Conservation (phyloP, 2,797 vertebrate genomes). For the Rhynchotus rufescens region DNA sequence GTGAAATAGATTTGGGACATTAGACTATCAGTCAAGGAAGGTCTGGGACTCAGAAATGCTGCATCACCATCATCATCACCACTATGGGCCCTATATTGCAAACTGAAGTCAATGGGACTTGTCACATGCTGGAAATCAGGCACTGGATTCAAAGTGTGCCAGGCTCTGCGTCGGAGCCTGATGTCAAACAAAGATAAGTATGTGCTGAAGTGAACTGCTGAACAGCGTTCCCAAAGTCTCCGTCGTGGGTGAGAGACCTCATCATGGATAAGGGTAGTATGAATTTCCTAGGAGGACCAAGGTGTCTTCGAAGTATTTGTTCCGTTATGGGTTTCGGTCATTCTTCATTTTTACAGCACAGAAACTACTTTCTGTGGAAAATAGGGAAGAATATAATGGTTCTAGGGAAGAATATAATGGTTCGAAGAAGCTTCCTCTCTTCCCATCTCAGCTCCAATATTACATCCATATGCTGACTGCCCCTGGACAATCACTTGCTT, state of each 20-base stretch:
- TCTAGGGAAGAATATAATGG: not conserved
- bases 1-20: not conserved
- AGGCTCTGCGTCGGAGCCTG: not conserved
- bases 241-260: not conserved
- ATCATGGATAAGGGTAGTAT: not conserved
- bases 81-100: not conserved
- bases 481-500: not conserved
- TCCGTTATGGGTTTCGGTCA: not conserved
- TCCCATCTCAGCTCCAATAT: not conserved
- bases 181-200: not conserved
- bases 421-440: not conserved
- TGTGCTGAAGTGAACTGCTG: not conserved
- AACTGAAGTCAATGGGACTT: not conserved
- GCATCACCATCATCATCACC: not conserved
- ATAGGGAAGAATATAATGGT: not conserved
- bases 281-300: not conserved
- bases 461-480: not conserved
- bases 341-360: not conserved
- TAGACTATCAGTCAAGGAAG: not conserved
- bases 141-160: not conserved
- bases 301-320: conserved; percentile 3
- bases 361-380: conserved; percentile 25
- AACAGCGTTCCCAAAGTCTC: not conserved
- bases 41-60: not conserved
- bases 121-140: not conserved